Evolutionary conservation across 2,113 vertebrate genomes (phyloP).

Genomic region (Elanus axillaris): DNA sequence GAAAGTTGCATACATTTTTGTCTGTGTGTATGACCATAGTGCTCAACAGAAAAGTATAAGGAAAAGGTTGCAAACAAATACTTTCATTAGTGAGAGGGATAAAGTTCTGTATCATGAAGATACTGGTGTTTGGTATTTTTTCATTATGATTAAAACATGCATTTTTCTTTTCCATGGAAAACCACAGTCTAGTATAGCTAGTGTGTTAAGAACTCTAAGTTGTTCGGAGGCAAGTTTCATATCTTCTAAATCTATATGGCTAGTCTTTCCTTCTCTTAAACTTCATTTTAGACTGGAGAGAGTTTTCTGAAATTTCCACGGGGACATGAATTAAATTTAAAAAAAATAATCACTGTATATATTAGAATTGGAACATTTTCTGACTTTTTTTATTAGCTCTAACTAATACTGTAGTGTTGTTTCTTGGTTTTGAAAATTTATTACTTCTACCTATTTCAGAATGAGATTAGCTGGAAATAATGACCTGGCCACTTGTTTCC

Average conservation of each 20-base stretch:
- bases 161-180: not conserved
- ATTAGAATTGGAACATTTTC: not conserved
- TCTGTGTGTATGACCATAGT: not conserved
- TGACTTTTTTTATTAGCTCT: not conserved
- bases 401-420: not conserved
- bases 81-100: not conserved
- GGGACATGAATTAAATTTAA: not conserved
- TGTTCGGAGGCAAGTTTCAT: not conserved
- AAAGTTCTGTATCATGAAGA: not conserved
- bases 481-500: not conserved
- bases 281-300: not conserved
- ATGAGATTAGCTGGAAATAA: not conserved
- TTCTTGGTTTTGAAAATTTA: not conserved
- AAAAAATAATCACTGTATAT: not conserved
- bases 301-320: not conserved
- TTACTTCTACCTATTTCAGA: not conserved
- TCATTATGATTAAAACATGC: not conserved
- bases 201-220: not conserved
- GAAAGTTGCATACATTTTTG: rapidly evolving
- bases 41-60: not conserved
- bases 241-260: not conserved
- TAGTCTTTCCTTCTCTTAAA: not conserved
- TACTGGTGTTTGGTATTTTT: not conserved
- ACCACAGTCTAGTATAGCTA: not conserved
- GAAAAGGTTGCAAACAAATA: not conserved